Percentiles rank a stretch among this genome's conserved stretches.
phyloP scores from a whole-genome alignment of 2,888 invertebrate species.

The Leuctra nigra region DNA sequence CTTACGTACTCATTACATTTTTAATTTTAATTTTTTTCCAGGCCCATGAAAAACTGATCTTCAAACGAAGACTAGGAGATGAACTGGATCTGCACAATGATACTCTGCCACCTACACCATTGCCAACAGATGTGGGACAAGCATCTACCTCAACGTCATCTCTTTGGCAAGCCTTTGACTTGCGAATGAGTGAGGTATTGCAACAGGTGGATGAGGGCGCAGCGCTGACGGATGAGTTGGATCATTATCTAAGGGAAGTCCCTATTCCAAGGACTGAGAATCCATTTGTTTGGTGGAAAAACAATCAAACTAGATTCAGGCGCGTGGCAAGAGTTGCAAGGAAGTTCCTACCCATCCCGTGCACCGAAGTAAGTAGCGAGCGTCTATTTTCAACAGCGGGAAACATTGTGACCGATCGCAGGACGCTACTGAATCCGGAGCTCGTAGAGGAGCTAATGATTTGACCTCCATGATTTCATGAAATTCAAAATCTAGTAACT shows the following conservation, averaged over 20 bases:
- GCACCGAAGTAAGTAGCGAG: conserved; percentile 19
- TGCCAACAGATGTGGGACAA: too few relatives aligned
- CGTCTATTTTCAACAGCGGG: conserved; percentile 24
- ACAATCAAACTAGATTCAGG: not conserved
- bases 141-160: not conserved
- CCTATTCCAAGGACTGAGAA: not conserved
- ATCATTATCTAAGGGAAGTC: not conserved
- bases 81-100: too few relatives aligned
- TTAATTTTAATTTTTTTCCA: too few relatives aligned
- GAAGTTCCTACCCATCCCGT: conserved; percentile 24
- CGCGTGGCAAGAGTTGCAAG: not conserved
- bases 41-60: too few relatives aligned
- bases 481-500: too few relatives aligned
- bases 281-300: not conserved
- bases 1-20: too few relatives aligned
- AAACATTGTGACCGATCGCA: conserved; percentile 4
- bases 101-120: too few relatives aligned
- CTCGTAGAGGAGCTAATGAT: not conserved
- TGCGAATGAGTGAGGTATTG: too few relatives aligned
- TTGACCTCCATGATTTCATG: too few relatives aligned
- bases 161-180: not conserved
- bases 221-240: not conserved
- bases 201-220: too few relatives aligned
- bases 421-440: not conserved
- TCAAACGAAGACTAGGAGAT: too few relatives aligned